A percentile compares a stretch with the other conserved stretches of the same genome.
phyloP scores from a whole-genome alignment of 2,888 invertebrate species.

The Pachycephus smyrnensis region DNA sequence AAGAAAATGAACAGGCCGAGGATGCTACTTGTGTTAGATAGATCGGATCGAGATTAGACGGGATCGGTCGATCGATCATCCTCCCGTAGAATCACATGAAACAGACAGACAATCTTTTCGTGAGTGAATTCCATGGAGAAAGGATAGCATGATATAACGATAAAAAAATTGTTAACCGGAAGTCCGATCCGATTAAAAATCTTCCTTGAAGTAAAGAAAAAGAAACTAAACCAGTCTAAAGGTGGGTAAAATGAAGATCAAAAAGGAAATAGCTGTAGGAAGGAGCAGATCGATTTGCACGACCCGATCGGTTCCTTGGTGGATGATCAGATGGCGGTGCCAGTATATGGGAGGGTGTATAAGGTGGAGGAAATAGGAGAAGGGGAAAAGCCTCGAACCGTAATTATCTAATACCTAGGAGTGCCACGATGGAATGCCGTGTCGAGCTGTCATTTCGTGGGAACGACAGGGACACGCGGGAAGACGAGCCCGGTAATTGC shows the following conservation, averaged over 20 bases:
- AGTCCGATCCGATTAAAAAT: neutral
- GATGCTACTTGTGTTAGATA: neutral
- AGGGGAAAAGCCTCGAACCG: slow-evolving; percentile 34
- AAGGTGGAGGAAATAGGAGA: slow-evolving; percentile 34
- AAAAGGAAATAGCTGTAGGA: no score
- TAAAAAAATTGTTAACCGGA: neutral
- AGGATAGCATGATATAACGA: neutral
- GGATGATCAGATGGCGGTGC: neutral
- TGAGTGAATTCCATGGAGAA: neutral
- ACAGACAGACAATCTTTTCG: neutral
- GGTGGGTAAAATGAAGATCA: neutral
- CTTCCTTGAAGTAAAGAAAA: neutral
- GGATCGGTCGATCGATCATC: neutral
- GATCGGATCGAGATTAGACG: neutral
- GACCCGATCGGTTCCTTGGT: neutral
- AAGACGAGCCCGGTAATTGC: slow-evolving; percentile 8
- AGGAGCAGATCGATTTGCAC: neutral
- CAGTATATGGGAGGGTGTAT: slow-evolving; percentile 17
- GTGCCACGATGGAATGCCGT: slow-evolving; percentile 45
- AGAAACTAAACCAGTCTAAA: neutral
- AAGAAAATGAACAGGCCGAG: slow-evolving; percentile 9
- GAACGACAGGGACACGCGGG: slow-evolving; percentile 27
- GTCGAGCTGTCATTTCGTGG: slow-evolving; percentile 37
- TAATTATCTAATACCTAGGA: slow-evolving; percentile 48
- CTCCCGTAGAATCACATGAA: neutral